A percentile compares a stretch with the other conserved stretches of the same genome.
Evolutionary conservation across 1,140 invertebrate genomes (phyloP).

Genomic region (Ladona fulva): DNA sequence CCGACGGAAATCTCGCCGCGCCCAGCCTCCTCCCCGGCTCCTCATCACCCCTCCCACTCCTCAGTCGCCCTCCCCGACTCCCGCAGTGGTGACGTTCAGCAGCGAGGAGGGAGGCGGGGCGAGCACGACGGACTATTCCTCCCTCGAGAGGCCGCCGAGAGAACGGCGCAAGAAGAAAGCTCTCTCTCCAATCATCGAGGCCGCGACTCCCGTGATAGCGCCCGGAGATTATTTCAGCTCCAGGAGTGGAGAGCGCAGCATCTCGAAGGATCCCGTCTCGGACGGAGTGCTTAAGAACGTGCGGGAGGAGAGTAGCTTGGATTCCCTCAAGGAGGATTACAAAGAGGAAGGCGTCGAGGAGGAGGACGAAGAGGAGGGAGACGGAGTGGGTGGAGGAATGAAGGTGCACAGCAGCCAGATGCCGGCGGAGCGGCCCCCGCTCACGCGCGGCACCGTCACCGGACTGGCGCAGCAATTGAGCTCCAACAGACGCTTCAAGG

Average conservation of each 20-base stretch:
- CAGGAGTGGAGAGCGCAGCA: neutral
- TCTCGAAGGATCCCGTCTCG: constrained; percentile 26
- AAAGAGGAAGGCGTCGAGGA: constrained; percentile 15
- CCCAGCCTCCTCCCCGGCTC: neutral
- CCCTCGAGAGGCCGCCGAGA: constrained; percentile 20
- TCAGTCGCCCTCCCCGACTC: constrained; percentile 1
- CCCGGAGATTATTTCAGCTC: neutral
- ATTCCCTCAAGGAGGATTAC: constrained; percentile 17
- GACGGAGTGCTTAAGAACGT: constrained; percentile 22
- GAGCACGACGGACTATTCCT: neutral
- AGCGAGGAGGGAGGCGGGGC: neutral
- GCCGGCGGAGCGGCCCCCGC: constrained; percentile 49
- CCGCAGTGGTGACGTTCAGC: constrained; percentile 8
- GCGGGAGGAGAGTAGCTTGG: neutral
- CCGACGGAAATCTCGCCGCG: neutral
- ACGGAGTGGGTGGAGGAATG: constrained; percentile 8
- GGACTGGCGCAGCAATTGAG: constrained; percentile 53
- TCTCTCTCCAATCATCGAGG: constrained; percentile 67
- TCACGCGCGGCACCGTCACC: constrained; percentile 55
- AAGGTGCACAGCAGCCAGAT: constrained; percentile 58
- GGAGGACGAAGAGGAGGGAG: too few relatives aligned
- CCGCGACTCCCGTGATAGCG: constrained; percentile 42
- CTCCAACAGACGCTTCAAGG: constrained; percentile 35
- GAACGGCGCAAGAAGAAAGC: constrained; percentile 44
- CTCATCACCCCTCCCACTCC: neutral